Conservation (phyloP, 2,113 vertebrate species). For the Gadus chalcogrammus region DNA sequence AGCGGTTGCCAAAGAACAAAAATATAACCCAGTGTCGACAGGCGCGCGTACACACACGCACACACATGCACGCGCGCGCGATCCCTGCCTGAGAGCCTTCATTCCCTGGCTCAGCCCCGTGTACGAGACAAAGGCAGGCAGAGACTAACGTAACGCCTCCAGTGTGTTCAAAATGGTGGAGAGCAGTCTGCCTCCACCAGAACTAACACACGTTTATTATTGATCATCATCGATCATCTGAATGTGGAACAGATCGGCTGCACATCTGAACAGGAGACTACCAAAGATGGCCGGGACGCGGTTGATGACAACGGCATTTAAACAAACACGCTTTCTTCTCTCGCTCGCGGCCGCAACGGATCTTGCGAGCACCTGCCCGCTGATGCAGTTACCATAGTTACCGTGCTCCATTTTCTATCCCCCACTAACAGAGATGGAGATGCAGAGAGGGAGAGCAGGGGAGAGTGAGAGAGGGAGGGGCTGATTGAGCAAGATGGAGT, state of each 20-base stretch:
- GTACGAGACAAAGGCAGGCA: conserved; percentile 26
- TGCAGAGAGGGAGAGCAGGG: conserved; percentile 31
- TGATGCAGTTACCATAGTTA: conserved; percentile 80
- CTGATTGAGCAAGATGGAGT: not conserved
- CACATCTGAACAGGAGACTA: not conserved
- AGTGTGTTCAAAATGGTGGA: conserved; percentile 19
- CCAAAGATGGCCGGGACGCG: not conserved
- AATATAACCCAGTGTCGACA: conserved; percentile 40
- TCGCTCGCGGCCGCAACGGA: conserved; percentile 14
- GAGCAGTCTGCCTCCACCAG: not conserved
- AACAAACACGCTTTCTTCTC: not conserved
- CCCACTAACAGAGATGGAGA: conserved; percentile 22
- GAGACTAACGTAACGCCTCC: conserved; percentile 21
- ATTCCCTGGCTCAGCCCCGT: conserved; percentile 27
- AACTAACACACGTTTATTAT: not conserved
- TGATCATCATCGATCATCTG: too few relatives aligned
- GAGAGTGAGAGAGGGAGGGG: conserved; percentile 34
- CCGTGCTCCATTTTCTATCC: conserved; percentile 68
- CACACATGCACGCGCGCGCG: not conserved
- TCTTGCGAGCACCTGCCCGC: conserved; percentile 56
- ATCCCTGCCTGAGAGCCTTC: conserved; percentile 25
- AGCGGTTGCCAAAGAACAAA: conserved; percentile 57
- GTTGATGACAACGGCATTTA: not conserved
- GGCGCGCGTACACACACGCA: conserved; percentile 22
- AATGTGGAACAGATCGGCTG: not conserved